Evolutionary conservation across 2,888 invertebrate genomes (phyloP).

Genomic region (Fabriciana adippe): DNA sequence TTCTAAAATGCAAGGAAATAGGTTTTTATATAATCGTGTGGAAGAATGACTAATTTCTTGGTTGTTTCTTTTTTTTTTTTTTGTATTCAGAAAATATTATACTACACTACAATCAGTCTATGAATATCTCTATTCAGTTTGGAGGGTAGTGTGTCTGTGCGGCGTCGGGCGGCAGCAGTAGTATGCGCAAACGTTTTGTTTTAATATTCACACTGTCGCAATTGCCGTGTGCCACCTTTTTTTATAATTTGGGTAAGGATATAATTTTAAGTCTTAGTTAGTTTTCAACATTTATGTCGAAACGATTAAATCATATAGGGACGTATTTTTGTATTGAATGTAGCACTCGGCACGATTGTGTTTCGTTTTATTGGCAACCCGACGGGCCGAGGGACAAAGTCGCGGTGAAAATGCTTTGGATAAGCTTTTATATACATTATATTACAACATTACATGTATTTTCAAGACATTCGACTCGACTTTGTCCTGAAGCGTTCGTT

Average conservation of each 20-base stretch:
- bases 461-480: background rate
- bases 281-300: constrained; percentile 20
- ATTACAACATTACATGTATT: background rate
- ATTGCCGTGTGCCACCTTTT: constrained; percentile 13
- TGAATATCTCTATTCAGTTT: background rate
- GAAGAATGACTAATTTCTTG: background rate
- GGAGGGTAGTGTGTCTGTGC: background rate
- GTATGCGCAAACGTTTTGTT: constrained; percentile 10
- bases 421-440: background rate
- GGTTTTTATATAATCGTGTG: constrained; percentile 15
- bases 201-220: constrained; percentile 10
- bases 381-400: constrained; percentile 11
- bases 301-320: constrained; percentile 24
- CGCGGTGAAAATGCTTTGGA: background rate
- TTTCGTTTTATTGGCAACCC: constrained; percentile 4
- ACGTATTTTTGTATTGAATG: constrained; percentile 37
- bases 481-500: background rate
- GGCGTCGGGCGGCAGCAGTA: background rate
- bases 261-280: constrained; percentile 24
- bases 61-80: background rate
- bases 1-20: constrained; percentile 10
- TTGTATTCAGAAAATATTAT: background rate
- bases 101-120: constrained; percentile 5
- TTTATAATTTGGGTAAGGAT: constrained; percentile 20
- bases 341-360: constrained; percentile 31